Conservation (phyloP, 2,113 vertebrate species). For the Petaurus breviceps region DNA sequence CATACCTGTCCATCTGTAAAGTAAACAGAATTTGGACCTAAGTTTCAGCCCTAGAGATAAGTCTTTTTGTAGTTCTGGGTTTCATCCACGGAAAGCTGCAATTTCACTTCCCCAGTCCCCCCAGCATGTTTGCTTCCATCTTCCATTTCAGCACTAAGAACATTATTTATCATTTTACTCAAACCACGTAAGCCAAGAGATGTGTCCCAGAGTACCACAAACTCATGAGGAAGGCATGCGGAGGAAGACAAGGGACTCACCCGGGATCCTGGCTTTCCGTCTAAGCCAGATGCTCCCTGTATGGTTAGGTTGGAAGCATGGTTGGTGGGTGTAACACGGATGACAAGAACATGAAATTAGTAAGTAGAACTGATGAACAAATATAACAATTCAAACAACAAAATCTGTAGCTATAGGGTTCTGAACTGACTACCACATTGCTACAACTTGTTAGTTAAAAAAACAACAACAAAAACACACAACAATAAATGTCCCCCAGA, state of each 20-base stretch:
- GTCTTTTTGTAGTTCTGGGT: neutral
- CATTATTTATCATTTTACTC: neutral
- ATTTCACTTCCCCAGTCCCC: neutral
- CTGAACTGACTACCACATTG: constrained; percentile 76
- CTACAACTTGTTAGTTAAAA: constrained; percentile 83
- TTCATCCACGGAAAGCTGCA: neutral
- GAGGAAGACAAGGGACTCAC: constrained; percentile 93
- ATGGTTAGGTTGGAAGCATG: constrained; percentile 89
- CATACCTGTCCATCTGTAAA: neutral
- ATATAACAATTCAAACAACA: constrained; percentile 82
- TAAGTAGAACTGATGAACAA: constrained; percentile 88
- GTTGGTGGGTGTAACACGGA: constrained; percentile 91
- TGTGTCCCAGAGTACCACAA: neutral
- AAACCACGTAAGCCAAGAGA: accelerated
- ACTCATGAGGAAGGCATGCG: constrained; percentile 21
- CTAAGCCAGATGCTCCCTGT: constrained; percentile 99
- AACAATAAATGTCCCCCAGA: constrained; percentile 74
- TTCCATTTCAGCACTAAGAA: neutral
- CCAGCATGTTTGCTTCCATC: neutral
- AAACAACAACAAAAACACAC: constrained; percentile 58
- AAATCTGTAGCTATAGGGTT: constrained; percentile 75
- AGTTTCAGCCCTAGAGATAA: neutral
- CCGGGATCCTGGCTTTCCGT: constrained; percentile 98
- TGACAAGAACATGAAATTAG: constrained; percentile 98
- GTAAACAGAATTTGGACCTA: neutral